These are phyloP conservation scores for Hirundichthys speculiger DNA, from an alignment of 2,113 vertebrate genomes.

Conservation along the genomic window DNA sequence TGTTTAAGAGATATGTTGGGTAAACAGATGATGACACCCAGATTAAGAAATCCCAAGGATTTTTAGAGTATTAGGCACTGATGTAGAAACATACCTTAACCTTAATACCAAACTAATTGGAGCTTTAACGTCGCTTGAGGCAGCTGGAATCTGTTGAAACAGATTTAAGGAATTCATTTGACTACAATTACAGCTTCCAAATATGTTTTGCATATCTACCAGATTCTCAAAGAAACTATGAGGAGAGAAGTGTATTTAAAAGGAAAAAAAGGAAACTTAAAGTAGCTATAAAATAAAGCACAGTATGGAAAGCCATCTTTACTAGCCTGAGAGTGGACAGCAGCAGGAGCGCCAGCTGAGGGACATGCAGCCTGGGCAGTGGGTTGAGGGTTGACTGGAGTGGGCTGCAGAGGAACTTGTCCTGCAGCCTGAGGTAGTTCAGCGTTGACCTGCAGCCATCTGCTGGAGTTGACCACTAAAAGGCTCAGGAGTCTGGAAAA, in stretches of 20 bases:
- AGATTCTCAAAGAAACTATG: too few species aligned
- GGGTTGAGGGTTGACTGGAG: slow-evolving; percentile 80
- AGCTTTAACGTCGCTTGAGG: slow-evolving; percentile 79
- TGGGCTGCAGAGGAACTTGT: slow-evolving; percentile 80
- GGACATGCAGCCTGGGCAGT: slow-evolving; percentile 74
- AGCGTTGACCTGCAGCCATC: slow-evolving; percentile 79
- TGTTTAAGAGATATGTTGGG: neutral
- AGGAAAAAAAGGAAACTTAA: neutral
- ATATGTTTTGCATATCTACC: too few species aligned
- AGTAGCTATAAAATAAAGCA: neutral
- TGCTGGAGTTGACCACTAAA: slow-evolving; percentile 83
- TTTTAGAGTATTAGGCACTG: neutral
- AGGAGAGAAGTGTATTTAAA: neutral
- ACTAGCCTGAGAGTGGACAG: slow-evolving; percentile 63
- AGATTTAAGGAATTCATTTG: slow-evolving; percentile 1
- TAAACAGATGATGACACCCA: neutral
- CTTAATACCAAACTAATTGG: slow-evolving; percentile 95
- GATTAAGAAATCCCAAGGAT: too few species aligned
- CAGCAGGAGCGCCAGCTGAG: slow-evolving; percentile 67
- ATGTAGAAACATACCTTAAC: slow-evolving; percentile 85
- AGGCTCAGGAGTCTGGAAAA: slow-evolving; percentile 86
- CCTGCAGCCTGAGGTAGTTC: slow-evolving; percentile 91
- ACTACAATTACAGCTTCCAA: neutral
- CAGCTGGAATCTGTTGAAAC: slow-evolving; percentile 72
- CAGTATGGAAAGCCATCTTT: neutral